Evolutionary conservation across 2,113 vertebrate species (phyloP).

Genomic region (Platycercus adscitus): DNA sequence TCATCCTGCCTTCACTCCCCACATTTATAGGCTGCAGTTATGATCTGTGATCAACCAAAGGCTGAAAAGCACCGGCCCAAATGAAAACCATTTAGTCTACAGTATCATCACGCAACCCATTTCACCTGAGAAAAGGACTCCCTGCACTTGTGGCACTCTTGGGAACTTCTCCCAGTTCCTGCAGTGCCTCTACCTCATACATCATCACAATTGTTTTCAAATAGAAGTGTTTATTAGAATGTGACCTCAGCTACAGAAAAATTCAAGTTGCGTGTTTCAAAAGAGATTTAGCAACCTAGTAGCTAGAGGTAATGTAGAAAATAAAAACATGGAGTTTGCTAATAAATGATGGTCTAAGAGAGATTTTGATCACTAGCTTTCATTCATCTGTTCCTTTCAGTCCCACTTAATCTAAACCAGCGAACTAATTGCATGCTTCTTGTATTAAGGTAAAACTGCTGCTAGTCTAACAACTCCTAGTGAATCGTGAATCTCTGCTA

Average conservation of each 20-base stretch:
- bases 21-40: not conserved
- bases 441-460: not conserved
- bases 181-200: not conserved
- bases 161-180: not conserved
- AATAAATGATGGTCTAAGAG: not conserved
- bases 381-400: not conserved
- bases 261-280: not conserved
- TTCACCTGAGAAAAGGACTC: not conserved
- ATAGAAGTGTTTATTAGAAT: not conserved
- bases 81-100: not conserved
- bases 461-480: not conserved
- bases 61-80: not conserved
- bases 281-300: not conserved
- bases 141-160: not conserved
- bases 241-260: not conserved
- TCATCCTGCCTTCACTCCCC: not conserved
- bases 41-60: not conserved
- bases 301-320: not conserved
- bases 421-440: not conserved
- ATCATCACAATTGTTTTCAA: not conserved
- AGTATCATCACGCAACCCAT: not conserved
- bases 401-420: not conserved
- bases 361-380: not conserved
- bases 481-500: not conserved
- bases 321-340: not conserved